phyloP scores from a whole-genome alignment of 2,113 vertebrate genomes.

The Thamnophis sirtalis region DNA sequence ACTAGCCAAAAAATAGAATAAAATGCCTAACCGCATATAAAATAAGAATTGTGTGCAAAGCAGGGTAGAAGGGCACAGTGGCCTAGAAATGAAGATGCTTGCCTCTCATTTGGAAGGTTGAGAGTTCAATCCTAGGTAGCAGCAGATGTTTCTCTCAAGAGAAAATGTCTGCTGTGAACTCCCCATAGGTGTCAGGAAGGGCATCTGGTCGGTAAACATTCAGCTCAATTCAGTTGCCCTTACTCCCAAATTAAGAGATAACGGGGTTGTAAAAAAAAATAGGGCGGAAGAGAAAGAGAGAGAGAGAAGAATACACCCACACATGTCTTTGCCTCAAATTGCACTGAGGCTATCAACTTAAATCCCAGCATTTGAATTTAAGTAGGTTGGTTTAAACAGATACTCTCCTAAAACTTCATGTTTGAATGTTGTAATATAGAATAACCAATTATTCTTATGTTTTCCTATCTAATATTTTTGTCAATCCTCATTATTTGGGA shows the following conservation, averaged over 20 bases:
- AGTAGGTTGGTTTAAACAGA: not conserved
- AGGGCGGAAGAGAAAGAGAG: not conserved
- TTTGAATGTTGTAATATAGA: not conserved
- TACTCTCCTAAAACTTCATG: not conserved
- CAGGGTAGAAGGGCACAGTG: not conserved
- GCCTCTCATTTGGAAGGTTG: too few species aligned
- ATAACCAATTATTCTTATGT: not conserved
- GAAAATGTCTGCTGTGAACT: too few species aligned
- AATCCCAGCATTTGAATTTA: not conserved
- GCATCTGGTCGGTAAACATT: too few species aligned
- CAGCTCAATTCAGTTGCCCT: too few species aligned
- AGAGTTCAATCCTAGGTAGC: too few species aligned
- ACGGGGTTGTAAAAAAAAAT: too few species aligned
- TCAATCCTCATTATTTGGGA: not conserved
- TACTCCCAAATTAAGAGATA: too few species aligned
- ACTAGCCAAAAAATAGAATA: not conserved
- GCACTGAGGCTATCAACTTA: not conserved
- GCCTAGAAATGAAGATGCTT: not conserved
- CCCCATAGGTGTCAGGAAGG: too few species aligned
- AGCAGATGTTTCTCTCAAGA: too few species aligned
- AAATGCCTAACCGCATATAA: not conserved
- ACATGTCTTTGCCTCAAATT: not conserved
- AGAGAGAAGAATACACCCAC: not conserved
- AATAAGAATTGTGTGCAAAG: not conserved
- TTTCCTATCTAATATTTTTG: conserved; percentile 4